Percentiles rank a stretch among this genome's conserved stretches.
phyloP scores from a whole-genome alignment of 1,140 invertebrate species.

The Nautilus pompilius region DNA sequence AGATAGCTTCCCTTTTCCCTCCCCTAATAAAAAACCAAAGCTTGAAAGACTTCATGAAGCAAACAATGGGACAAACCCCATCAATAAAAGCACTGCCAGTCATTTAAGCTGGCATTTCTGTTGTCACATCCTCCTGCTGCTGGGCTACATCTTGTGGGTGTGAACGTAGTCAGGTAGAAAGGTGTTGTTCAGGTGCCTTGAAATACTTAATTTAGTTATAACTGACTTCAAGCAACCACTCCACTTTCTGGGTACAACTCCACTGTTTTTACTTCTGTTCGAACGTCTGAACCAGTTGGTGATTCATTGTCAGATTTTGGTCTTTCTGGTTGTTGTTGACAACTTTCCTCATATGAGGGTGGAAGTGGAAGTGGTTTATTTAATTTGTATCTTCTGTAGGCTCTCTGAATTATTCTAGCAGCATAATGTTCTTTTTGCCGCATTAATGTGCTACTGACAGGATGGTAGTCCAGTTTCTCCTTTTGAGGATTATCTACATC shows the following conservation, averaged over 20 bases:
- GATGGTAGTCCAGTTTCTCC: conserved; percentile 84
- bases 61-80: too few species aligned
- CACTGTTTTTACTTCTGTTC: conserved; percentile 30
- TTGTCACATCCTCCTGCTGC: neutral
- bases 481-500: conserved; percentile 68
- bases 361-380: conserved; percentile 10
- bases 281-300: conserved; percentile 7
- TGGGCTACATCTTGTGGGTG: neutral
- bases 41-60: conserved; percentile 6
- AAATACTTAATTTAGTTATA: neutral
- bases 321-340: conserved; percentile 12
- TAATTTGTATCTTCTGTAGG: conserved; percentile 64
- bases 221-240: conserved; percentile 41
- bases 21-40: conserved; percentile 2
- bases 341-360: conserved; percentile 18
- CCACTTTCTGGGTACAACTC: conserved; percentile 48
- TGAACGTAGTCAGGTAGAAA: conserved; percentile 1
- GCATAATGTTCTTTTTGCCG: conserved; percentile 94
- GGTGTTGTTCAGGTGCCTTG: neutral
- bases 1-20: neutral
- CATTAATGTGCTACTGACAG: conserved; percentile 89
- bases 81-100: neutral
- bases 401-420: conserved; percentile 89
- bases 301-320: conserved; percentile 11
- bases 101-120: neutral